Conservation (phyloP, 2,888 invertebrate genomes). For the Ochlodes sylvanus region DNA sequence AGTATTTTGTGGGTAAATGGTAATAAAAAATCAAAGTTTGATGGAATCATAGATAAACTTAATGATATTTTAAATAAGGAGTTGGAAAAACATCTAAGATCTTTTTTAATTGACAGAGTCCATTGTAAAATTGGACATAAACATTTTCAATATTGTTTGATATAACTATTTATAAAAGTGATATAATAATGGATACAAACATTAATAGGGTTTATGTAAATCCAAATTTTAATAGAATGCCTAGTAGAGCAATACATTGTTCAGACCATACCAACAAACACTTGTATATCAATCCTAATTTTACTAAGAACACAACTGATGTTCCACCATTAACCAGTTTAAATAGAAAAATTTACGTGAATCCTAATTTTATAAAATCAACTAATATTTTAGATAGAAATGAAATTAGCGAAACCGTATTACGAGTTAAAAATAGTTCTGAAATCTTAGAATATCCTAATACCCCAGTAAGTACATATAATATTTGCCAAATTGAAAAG, state of each 20-base stretch:
- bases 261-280: slow-evolving; percentile 53
- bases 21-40: slow-evolving; percentile 83
- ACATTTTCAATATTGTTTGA: slow-evolving; percentile 83
- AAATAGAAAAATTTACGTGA: slow-evolving; percentile 72
- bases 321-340: slow-evolving; percentile 38
- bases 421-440: not conserved
- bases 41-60: slow-evolving; percentile 75
- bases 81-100: slow-evolving; percentile 63
- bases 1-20: slow-evolving; percentile 93
- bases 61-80: slow-evolving; percentile 68
- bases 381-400: slow-evolving; percentile 26
- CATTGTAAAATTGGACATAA: slow-evolving; percentile 92
- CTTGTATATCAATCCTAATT: slow-evolving; percentile 52
- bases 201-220: slow-evolving; percentile 71
- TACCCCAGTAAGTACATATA: not conserved
- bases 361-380: slow-evolving; percentile 72
- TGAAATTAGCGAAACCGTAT: not conserved
- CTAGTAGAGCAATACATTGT: slow-evolving; percentile 25
- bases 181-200: slow-evolving; percentile 44
- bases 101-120: slow-evolving; percentile 81
- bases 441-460: not conserved
- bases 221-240: slow-evolving; percentile 68
- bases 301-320: slow-evolving; percentile 51
- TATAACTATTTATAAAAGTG: slow-evolving; percentile 54
- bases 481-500: not conserved